Conservation (phyloP, 2,113 vertebrate genomes). For the Mungos mungo region DNA sequence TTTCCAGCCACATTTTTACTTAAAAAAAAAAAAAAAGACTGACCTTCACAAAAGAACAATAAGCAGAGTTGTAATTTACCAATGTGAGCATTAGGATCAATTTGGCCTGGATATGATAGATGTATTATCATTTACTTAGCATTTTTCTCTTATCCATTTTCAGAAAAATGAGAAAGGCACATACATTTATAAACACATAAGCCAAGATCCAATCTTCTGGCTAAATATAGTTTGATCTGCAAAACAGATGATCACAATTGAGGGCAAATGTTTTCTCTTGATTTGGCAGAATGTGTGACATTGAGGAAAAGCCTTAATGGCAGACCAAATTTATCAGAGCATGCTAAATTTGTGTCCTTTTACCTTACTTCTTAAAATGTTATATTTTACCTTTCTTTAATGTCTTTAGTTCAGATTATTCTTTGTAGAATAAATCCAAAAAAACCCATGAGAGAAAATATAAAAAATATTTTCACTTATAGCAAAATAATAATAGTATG, state of each 20-base stretch:
- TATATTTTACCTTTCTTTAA: neutral
- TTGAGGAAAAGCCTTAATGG: neutral
- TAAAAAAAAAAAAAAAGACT: neutral
- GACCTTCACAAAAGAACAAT: neutral
- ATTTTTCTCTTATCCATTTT: neutral
- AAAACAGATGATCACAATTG: neutral
- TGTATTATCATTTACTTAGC: neutral
- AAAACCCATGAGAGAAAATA: neutral
- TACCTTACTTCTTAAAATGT: neutral
- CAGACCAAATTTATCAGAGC: neutral
- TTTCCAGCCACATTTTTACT: neutral
- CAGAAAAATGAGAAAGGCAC: neutral
- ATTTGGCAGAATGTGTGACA: neutral
- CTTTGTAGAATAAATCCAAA: neutral
- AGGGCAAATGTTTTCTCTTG: neutral
- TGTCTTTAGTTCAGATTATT: neutral
- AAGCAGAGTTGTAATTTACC: neutral
- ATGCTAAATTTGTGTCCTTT: neutral
- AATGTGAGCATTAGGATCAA: neutral
- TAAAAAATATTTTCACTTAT: neutral
- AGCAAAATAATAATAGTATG: neutral
- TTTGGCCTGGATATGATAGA: neutral
- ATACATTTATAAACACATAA: neutral
- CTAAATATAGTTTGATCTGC: neutral
- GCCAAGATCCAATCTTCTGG: neutral